Evolutionary conservation across 2,113 vertebrate species (phyloP).

Genomic region (Cavia porcellus): DNA sequence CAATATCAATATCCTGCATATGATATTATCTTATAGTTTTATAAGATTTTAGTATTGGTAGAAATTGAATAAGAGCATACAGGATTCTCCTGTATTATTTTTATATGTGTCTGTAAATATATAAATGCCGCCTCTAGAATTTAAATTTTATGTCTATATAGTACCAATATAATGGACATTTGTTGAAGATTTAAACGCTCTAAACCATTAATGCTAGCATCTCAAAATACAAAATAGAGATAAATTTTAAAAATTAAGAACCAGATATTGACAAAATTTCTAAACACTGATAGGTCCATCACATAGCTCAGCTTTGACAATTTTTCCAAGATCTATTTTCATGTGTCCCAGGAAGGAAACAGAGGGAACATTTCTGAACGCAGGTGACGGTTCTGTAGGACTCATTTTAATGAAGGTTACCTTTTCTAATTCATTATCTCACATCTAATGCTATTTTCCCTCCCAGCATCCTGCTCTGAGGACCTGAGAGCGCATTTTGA

Average conservation of each 20-base stretch:
- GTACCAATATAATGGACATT: not conserved
- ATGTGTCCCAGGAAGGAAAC: not conserved
- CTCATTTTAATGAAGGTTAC: not conserved
- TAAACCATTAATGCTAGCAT: not conserved
- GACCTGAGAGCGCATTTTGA: not conserved
- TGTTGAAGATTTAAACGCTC: not conserved
- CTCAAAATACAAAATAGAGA: not conserved
- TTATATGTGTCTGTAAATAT: not conserved
- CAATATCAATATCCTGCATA: not conserved
- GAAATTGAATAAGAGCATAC: not conserved
- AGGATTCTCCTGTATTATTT: not conserved
- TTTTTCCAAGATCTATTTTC: not conserved
- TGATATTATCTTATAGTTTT: not conserved
- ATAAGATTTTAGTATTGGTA: not conserved
- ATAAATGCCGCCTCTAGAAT: not conserved
- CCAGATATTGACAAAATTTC: not conserved
- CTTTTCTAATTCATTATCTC: not conserved
- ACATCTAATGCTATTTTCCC: constrained; percentile 9
- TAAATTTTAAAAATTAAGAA: not conserved
- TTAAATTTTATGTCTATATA: not conserved
- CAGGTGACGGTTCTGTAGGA: not conserved
- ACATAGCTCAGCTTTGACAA: not conserved
- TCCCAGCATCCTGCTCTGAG: not conserved
- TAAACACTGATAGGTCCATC: not conserved
- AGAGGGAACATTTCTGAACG: not conserved